phyloP scores from a whole-genome alignment of 2,797 vertebrate species.

The Galago senegalensis region DNA sequence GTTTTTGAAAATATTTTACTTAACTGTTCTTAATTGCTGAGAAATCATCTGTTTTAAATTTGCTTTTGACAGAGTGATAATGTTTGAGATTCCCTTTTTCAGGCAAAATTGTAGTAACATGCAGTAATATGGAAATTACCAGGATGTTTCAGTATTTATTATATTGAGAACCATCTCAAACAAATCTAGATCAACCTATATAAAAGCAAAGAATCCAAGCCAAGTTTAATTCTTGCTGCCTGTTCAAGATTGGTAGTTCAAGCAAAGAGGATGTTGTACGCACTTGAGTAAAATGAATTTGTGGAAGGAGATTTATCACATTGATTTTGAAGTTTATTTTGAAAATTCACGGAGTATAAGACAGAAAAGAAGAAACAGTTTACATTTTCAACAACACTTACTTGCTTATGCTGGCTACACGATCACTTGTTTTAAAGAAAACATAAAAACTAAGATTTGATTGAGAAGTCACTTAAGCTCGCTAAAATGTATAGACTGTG shows the following conservation, averaged over 20 bases:
- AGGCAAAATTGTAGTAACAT: neutral
- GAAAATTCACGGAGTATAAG: neutral
- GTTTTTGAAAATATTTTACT: neutral
- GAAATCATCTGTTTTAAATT: neutral
- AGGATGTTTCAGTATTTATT: neutral
- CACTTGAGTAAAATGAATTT: neutral
- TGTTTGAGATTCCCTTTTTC: neutral
- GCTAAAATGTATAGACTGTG: neutral
- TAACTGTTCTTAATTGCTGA: neutral
- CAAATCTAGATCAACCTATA: neutral
- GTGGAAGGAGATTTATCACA: neutral
- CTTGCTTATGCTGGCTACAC: neutral
- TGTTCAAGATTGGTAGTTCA: neutral
- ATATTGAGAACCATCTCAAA: neutral
- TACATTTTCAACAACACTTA: neutral
- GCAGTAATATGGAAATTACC: neutral
- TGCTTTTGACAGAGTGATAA: neutral
- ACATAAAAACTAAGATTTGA: neutral
- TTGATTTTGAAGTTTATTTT: neutral
- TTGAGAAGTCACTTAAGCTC: neutral
- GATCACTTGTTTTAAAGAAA: neutral
- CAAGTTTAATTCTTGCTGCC: neutral
- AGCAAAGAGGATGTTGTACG: neutral
- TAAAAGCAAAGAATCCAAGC: constrained; percentile 17
- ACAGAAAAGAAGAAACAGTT: neutral